A percentile compares a stretch with the other conserved stretches of the same genome.
Evolutionary conservation across 2,888 invertebrate genomes (phyloP).

Genomic region (Unio delphinus): DNA sequence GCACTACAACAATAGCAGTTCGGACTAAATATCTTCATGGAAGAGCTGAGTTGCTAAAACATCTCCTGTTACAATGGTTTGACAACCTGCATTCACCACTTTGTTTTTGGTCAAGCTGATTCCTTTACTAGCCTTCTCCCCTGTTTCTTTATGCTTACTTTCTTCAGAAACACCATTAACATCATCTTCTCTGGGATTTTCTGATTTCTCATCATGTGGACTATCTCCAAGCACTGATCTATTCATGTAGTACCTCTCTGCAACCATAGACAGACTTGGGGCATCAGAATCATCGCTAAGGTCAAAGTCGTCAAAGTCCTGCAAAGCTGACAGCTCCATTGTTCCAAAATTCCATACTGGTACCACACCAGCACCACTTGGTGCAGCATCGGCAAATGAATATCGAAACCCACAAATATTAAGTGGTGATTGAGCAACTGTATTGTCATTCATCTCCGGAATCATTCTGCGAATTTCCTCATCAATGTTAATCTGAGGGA

Average conservation of each 20-base stretch:
- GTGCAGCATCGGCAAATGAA: constrained; percentile 66
- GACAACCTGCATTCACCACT: constrained; percentile 59
- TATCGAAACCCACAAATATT: constrained; percentile 59
- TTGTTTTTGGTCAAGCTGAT: constrained; percentile 28
- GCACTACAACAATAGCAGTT: too few relatives aligned
- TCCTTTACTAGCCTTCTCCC: not conserved
- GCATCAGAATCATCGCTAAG: constrained; percentile 57
- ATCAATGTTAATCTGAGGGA: constrained; percentile 64
- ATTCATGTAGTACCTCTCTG: constrained; percentile 69
- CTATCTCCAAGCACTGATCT: constrained; percentile 65
- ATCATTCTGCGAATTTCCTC: constrained; percentile 65
- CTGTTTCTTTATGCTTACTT: not conserved
- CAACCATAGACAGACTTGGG: constrained; percentile 66
- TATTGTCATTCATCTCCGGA: constrained; percentile 62
- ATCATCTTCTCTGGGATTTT: not conserved
- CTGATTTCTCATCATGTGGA: constrained; percentile 27
- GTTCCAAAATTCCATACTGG: constrained; percentile 69
- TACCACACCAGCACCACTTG: constrained; percentile 68
- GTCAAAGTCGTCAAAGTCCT: constrained; percentile 61
- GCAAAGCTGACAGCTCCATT: constrained; percentile 58
- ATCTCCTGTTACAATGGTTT: constrained; percentile 71
- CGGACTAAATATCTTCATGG: constrained; percentile 62
- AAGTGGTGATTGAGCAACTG: constrained; percentile 48
- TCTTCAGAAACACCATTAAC: constrained; percentile 4
- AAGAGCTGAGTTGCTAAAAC: constrained; percentile 71